A percentile compares a stretch with the other conserved stretches of the same genome.
Evolutionary conservation across 2,113 vertebrate species (phyloP).

Genomic region (Odobenus rosmarus): DNA sequence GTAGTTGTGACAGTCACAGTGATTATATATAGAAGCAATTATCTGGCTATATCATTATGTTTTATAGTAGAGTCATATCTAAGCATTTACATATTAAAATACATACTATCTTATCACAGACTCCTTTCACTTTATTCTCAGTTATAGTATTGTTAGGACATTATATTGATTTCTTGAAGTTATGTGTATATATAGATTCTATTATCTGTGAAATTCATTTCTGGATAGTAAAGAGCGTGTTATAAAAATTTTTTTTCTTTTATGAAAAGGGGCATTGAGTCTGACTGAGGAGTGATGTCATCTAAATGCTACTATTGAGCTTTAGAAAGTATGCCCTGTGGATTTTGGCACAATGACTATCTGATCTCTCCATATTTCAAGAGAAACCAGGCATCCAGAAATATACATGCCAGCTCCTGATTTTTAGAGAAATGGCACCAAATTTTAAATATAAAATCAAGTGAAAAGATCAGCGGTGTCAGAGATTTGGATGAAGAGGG

Average conservation of each 20-base stretch:
- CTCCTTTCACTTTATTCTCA: constrained; percentile 43
- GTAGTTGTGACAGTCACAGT: not conserved
- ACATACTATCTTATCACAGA: constrained; percentile 37
- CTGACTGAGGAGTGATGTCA: not conserved
- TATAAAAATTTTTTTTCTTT: constrained; percentile 39
- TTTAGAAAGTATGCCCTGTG: not conserved
- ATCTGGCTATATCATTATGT: constrained; percentile 52
- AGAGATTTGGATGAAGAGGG: not conserved
- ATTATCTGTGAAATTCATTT: constrained; percentile 68
- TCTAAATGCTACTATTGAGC: not conserved
- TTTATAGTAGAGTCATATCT: constrained; percentile 57
- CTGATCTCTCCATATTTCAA: not conserved
- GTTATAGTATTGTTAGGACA: not conserved
- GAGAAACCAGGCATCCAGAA: not conserved
- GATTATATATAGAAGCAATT: constrained; percentile 69
- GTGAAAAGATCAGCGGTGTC: not conserved
- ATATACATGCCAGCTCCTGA: not conserved
- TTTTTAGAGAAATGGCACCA: not conserved
- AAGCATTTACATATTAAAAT: constrained; percentile 67
- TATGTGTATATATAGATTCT: constrained; percentile 55
- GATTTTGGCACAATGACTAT: not conserved
- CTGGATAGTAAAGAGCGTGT: constrained; percentile 8
- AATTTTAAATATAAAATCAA: not conserved
- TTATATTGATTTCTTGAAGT: constrained; percentile 55
- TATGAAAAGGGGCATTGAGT: not conserved